Evolutionary conservation across 1,140 invertebrate genomes (phyloP).

Genomic region (Drosophila pruinosa): DNA sequence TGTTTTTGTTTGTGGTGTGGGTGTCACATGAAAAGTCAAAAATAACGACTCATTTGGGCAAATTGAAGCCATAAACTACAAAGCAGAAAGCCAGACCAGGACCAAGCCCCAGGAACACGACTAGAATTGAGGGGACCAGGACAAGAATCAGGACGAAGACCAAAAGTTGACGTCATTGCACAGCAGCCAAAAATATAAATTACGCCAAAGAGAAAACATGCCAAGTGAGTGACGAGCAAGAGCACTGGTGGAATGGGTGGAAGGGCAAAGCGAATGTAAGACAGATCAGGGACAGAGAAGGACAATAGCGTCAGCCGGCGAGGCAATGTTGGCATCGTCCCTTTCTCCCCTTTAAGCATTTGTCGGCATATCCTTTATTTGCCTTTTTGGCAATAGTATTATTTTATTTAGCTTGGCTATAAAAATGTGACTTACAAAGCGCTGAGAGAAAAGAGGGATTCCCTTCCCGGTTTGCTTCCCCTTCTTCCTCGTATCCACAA

Average conservation of each 20-base stretch:
- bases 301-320: not conserved
- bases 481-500: not conserved
- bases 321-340: constrained; percentile 18
- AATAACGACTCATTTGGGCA: constrained; percentile 81
- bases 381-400: constrained; percentile 54
- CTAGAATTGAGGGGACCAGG: not conserved
- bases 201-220: constrained; percentile 45
- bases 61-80: constrained; percentile 78
- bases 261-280: not conserved
- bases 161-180: constrained; percentile 32
- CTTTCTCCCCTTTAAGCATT: not conserved
- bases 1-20: not conserved
- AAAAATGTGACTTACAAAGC: constrained; percentile 53
- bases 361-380: constrained; percentile 37
- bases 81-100: constrained; percentile 28
- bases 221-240: constrained; percentile 43
- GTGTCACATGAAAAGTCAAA: constrained; percentile 74
- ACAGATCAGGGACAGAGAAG: not conserved
- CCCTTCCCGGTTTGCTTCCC: not conserved
- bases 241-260: not conserved
- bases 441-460: not conserved
- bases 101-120: not conserved
- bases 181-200: constrained; percentile 48
- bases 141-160: not conserved
- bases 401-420: constrained; percentile 54